Evolutionary conservation across 2,113 vertebrate species (phyloP).

Genomic region (Hypomesus transpacificus): DNA sequence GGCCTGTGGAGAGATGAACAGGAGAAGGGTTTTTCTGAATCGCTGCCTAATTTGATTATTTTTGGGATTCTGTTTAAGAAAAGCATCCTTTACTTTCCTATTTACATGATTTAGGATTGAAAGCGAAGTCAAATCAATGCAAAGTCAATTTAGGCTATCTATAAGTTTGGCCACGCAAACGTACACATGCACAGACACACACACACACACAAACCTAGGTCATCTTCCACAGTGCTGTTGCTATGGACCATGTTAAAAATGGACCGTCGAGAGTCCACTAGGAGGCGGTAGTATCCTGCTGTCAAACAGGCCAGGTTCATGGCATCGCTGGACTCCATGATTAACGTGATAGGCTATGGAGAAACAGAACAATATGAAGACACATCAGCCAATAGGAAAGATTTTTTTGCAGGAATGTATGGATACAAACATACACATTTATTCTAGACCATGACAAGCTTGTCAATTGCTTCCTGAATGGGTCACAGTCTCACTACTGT

Average conservation of each 20-base stretch:
- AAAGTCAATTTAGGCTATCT: too few species aligned
- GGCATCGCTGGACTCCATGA: conserved; percentile 96
- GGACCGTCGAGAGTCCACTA: conserved; percentile 92
- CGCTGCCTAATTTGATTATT: neutral
- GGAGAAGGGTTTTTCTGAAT: conserved; percentile 8
- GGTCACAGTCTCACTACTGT: too few species aligned
- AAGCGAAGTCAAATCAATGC: too few species aligned
- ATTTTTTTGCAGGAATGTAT: neutral
- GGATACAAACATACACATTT: neutral
- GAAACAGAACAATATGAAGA: conserved; percentile 35
- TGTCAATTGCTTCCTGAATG: too few species aligned
- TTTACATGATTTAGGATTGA: too few species aligned
- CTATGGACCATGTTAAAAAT: conserved; percentile 95
- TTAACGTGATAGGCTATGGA: conserved; percentile 86
- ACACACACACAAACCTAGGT: neutral
- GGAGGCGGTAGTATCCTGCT: conserved; percentile 92
- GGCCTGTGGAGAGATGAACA: conserved; percentile 48
- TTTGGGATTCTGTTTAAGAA: neutral
- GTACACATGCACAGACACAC: neutral
- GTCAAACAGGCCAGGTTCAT: conserved; percentile 97
- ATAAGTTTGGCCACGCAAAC: neutral
- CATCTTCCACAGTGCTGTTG: conserved; percentile 77
- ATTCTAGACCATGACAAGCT: too few species aligned
- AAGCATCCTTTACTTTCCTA: neutral
- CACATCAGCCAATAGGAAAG: neutral